Conservation (phyloP, 1,140 invertebrate genomes). For the Macrosteles quadrilineatus region DNA sequence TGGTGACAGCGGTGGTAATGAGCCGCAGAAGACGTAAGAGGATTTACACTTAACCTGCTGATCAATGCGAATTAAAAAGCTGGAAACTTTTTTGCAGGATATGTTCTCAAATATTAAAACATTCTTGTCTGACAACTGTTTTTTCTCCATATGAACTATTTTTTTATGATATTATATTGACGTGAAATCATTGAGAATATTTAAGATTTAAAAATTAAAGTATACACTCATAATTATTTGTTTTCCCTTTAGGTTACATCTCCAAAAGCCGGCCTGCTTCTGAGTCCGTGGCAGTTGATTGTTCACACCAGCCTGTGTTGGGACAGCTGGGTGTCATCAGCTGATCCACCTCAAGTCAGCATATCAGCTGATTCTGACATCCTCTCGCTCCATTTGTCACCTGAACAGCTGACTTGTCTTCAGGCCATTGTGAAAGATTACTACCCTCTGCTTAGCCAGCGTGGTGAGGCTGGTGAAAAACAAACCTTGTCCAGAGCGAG, state of each 20-base stretch:
- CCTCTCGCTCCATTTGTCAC: conserved; percentile 22
- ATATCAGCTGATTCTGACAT: conserved; percentile 56
- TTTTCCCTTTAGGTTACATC: neutral
- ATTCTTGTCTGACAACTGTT: no score
- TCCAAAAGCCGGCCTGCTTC: conserved; percentile 7
- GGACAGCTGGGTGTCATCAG: conserved; percentile 57
- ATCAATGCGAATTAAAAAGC: no score
- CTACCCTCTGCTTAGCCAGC: neutral
- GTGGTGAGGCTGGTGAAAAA: neutral
- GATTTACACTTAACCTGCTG: no score
- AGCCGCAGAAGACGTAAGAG: no score
- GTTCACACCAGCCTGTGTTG: conserved; percentile 52
- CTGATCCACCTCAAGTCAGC: conserved; percentile 50
- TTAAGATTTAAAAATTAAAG: no score
- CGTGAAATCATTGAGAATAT: no score
- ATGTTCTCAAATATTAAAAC: no score
- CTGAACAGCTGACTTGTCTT: conserved; percentile 19
- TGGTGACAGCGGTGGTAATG: no score
- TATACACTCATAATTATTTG: neutral
- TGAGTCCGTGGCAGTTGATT: conserved; percentile 20
- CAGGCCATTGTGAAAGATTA: conserved; percentile 4
- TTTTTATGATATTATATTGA: no score
- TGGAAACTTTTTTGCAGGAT: no score
- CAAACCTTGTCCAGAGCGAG: neutral
- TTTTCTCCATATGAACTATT: no score